A percentile compares a stretch with the other conserved stretches of the same genome.
Conservation (phyloP, 1,140 invertebrate species). For the Apolygus lucorum region DNA sequence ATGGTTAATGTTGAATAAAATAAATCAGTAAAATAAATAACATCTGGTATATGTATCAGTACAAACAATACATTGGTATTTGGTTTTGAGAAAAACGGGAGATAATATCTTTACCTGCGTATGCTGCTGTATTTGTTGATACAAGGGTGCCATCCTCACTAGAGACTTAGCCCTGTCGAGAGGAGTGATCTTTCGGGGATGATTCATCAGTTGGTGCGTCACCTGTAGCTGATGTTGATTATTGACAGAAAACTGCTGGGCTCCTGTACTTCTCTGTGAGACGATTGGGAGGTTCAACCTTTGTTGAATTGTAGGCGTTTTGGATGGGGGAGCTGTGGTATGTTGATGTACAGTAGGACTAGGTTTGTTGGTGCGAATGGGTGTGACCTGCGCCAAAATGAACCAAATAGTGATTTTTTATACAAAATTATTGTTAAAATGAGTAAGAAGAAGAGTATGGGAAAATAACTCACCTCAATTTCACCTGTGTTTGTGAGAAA, state of each 20-base stretch:
- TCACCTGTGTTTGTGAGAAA: slow-evolving; percentile 20
- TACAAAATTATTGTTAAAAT: too few species aligned
- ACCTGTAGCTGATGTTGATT: background rate
- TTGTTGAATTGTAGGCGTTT: background rate
- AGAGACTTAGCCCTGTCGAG: slow-evolving; percentile 22
- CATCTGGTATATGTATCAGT: too few species aligned
- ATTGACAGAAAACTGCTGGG: background rate
- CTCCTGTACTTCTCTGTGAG: background rate
- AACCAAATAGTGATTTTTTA: too few species aligned
- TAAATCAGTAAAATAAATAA: too few species aligned
- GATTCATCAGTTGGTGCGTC: background rate
- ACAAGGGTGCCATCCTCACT: slow-evolving; percentile 20
- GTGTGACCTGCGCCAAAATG: too few species aligned
- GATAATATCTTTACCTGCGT: background rate
- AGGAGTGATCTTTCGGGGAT: slow-evolving; percentile 1
- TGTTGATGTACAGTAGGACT: too few species aligned
- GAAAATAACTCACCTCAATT: slow-evolving; percentile 16
- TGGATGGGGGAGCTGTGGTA: background rate
- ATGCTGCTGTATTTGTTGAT: background rate
- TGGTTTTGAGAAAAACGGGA: too few species aligned
- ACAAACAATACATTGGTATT: too few species aligned
- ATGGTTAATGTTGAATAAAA: background rate
- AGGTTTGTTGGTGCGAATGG: too few species aligned
- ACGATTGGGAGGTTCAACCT: background rate
- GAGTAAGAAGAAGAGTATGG: too few species aligned